Base-by-base conservation (phyloP, 2,888 invertebrate genomes). In the Caenorhabditis japonica region DNA sequence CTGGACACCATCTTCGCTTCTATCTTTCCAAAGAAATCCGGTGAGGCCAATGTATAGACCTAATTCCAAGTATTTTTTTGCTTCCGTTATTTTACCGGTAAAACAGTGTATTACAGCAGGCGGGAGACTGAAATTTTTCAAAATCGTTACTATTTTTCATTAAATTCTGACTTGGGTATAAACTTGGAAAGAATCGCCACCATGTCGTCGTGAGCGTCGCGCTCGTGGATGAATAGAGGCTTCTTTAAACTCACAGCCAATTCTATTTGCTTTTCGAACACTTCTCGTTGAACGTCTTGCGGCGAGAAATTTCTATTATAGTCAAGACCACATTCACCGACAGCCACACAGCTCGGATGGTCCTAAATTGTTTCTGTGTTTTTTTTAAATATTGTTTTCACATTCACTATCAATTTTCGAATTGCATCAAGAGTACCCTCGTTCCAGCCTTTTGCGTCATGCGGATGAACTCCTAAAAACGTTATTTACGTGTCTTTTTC, bases 261-360 rank as follows among this genome's bases (percentile, higher is more conserved):
- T 88, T 93, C 92, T 52, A 88, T 88, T 82, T 89, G 89, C 89
- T 94, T 93, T 87, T 92, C 92, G 88, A 95, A 95, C 49, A 94
- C 94, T 75, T 92, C 91, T 78, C 92, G 91, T 89, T 96, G 96
- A 80, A 93, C 92, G 73, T 92, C 92, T 4, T 93, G 94, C 85
- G 94, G 94, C 8, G 95, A 95, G 90, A 95, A 95, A 89, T 95
- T 94, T 87, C 94, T 92, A 88, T 93, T 94, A 89, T 94, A 95
- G 90, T 96, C 95, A 79, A 96, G 91, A 34, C 95, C 95, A 88
- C 95, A 95, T 88, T 95, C 95, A 19, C 95, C 95, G 39, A 95
- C 91, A 2, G 95, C 95, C 30, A 95, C 95, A 89, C 95, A 95
- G 90, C 95, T 94, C 3, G 92, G 92, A 86, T 93, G 94, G 55